Evolutionary conservation across 2,888 invertebrate species (phyloP), one percentile per base, ranked within the genome.

Genomic region (Parthenolecanium corni): DNA sequence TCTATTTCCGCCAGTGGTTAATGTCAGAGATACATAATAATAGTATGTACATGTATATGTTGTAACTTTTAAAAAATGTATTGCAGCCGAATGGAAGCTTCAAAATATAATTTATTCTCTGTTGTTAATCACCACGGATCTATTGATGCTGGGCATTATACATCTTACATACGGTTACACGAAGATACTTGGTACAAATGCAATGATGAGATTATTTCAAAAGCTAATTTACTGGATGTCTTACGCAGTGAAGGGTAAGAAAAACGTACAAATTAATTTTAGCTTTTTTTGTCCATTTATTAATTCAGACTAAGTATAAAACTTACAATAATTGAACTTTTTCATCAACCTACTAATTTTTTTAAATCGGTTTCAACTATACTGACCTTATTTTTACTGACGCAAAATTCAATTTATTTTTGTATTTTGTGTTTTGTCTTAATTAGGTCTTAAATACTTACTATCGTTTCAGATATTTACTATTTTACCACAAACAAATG

Each of bases 51-150:
- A n/a, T n/a, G n/a, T n/a, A n/a, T n/a, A n/a, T n/a, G n/a, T n/a
- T 40, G 2, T n/a, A n/a, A 40, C 16, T 40, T 40, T 40, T 47
- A 18, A 3, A 52, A 23, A 11, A n/a, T 21, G 9, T 24, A 31
- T 36, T 52, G 12, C 44, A 62, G 62, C 14, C 40, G 52, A 25
- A 20, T 24, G 18, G 52, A 52, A 44, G 40, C 52, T 11, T 52
- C 62, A 1, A 62, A 62, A 25, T 62, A 62, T 62, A 46, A 46
- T 42, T 74, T 97, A 68, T 96, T 95, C 76, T 96, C 95, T 18
- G 97, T 98, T 56, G 92, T 98, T 62, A 96, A 95, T 74, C 97
- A 98, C 73, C 79, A 86, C 69, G 97, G 97, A 0, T 89, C 89
- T 2, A 79, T 94, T 64, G 91, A 94, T 72, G 85, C 86, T 2